Percentiles rank a stretch among this genome's conserved stretches.
phyloP scores from a whole-genome alignment of 2,113 vertebrate genomes.

The Glaucomys volans region DNA sequence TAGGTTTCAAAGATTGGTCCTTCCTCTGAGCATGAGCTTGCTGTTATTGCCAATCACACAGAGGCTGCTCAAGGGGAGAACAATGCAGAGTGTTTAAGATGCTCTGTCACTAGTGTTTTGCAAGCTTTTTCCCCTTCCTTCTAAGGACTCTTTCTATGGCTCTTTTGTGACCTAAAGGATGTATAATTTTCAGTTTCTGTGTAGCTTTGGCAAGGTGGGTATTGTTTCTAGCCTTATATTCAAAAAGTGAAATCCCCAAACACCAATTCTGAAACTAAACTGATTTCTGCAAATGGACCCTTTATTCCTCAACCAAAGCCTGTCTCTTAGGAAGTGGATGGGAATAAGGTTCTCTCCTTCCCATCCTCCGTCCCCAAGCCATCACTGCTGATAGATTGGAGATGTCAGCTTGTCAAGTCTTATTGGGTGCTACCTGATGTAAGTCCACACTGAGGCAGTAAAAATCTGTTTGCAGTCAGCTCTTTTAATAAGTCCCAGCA shows the following conservation, averaged over 20 bases:
- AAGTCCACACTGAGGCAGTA: slow-evolving; percentile 83
- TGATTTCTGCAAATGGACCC: slow-evolving; percentile 78
- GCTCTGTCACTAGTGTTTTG: background rate
- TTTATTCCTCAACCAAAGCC: slow-evolving; percentile 76
- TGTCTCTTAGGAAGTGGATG: slow-evolving; percentile 71
- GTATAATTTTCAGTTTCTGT: slow-evolving; percentile 37
- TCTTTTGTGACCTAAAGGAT: slow-evolving; percentile 32
- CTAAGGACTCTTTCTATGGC: background rate
- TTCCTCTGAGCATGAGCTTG: background rate
- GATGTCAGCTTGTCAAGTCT: slow-evolving; percentile 89
- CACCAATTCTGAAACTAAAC: slow-evolving; percentile 63
- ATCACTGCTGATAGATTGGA: slow-evolving; percentile 81
- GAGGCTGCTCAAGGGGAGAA: background rate
- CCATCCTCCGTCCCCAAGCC: background rate
- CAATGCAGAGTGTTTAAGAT: background rate
- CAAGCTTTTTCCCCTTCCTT: slow-evolving; percentile 14
- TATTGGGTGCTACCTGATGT: slow-evolving; percentile 86
- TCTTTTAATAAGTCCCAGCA: slow-evolving; percentile 83
- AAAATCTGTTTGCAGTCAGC: slow-evolving; percentile 89
- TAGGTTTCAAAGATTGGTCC: background rate
- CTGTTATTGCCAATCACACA: background rate
- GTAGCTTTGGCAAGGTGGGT: slow-evolving; percentile 8
- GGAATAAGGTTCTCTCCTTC: slow-evolving; percentile 54
- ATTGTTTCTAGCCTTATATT: slow-evolving; percentile 28
- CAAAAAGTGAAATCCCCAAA: slow-evolving; percentile 50